Evolutionary conservation across 2,888 invertebrate species (phyloP), one percentile per base, ranked within the genome.

Genomic region (Tricholauxania praeusta): DNA sequence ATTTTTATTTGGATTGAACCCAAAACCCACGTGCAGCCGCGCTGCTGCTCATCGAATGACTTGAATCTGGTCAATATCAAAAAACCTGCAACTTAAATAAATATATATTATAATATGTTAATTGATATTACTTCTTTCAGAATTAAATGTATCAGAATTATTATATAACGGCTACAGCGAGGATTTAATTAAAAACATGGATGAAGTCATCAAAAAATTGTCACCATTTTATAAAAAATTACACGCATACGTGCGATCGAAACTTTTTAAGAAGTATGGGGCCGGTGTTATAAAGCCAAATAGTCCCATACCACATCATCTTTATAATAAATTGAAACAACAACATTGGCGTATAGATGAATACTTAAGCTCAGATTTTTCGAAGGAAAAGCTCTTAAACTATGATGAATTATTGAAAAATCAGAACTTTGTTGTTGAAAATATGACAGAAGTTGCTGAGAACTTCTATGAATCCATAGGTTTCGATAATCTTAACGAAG

Each of bases 291-390:
- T 92, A 0, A 89, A 90, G 0, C 89, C 90, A 57, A 90, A 87
- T 74, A 93, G 93, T 63, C 93, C 93, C 0, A 93, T 94, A 71
- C 94, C 94, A 0, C 93, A 93, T 19, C 94, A 94, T 89, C 87
- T 94, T 14, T 87, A 93, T 76, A 93, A 93, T 71, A 86, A 86
- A 75, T 85, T 86, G 0, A 68, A 85, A 1, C 82, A 83, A 39
- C 86, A 86, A 75, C 84, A 83, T 14, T 86, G 86, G 86, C 82
- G 82, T 3, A 75, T 79, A 22, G 83, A 81, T 55, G 85, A 86
- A 74, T 78, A 85, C 12, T 80, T 86, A 49, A 86, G 86, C 15
- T 67, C 78, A 0, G 80, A 80, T 62, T 86, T 82, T 52, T 84
- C 85, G 0, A 80, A 82, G 49, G 78, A 74, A 57, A 80, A 83